Percentiles rank a stretch among this genome's conserved stretches.
Evolutionary conservation across 2,797 vertebrate species (phyloP).

Genomic region (Molossus alvarezi): DNA sequence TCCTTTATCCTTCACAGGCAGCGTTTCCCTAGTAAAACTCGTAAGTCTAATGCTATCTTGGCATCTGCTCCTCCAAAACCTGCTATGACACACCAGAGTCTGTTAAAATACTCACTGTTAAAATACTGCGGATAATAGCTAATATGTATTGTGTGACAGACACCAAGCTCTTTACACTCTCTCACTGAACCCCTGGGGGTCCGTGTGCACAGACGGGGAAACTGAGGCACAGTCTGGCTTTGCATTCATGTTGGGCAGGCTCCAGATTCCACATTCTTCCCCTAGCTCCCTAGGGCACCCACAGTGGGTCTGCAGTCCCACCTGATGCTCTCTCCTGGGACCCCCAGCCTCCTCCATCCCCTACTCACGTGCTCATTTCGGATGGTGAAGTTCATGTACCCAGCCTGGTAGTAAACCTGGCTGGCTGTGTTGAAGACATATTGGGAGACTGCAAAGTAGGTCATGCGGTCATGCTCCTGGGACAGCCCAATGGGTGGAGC

Average conservation of each 20-base stretch:
- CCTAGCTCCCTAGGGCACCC: background rate
- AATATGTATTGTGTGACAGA: background rate
- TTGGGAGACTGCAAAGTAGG: slow-evolving; percentile 88
- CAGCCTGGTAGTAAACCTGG: slow-evolving; percentile 77
- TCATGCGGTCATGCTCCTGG: slow-evolving; percentile 79
- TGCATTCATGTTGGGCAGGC: background rate
- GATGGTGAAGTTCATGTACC: slow-evolving; percentile 82
- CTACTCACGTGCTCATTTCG: slow-evolving; percentile 66
- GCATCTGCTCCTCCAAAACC: background rate
- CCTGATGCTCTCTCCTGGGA: background rate
- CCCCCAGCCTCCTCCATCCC: too few species aligned
- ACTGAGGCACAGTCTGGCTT: background rate
- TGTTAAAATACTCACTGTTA: too few species aligned
- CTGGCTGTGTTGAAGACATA: slow-evolving; percentile 88
- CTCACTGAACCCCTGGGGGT: background rate
- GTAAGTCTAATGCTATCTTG: background rate
- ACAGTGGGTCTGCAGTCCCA: background rate
- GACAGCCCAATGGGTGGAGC: slow-evolving; percentile 74
- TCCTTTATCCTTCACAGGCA: background rate
- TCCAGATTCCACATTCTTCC: background rate
- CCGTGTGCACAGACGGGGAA: background rate
- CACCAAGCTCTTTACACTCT: background rate
- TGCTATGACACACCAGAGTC: background rate
- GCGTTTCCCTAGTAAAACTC: background rate
- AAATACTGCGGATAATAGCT: background rate